These are phyloP conservation scores for Leptoclinus maculatus DNA, from an alignment of 2,797 vertebrate species.

Conservation along the genomic window DNA sequence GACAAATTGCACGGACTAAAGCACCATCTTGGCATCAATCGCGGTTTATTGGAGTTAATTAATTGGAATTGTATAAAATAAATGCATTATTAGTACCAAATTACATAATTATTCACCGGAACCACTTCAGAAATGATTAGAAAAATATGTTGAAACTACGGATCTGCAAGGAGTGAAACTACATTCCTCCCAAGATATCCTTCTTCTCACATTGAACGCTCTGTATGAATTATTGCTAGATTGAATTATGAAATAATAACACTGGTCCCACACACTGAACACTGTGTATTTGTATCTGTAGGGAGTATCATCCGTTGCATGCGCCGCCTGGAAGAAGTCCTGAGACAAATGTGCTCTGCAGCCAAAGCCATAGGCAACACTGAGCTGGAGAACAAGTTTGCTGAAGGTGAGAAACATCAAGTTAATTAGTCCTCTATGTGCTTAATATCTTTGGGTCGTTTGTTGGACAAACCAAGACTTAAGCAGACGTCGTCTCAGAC, in stretches of 20 bases:
- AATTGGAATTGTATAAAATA: too few species aligned
- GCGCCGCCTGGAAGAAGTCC: conserved; percentile 95
- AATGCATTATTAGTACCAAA: not conserved
- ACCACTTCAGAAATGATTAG: not conserved
- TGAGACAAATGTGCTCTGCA: conserved; percentile 98
- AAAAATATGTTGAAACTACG: not conserved
- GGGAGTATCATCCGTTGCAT: conserved; percentile 92
- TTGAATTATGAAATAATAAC: not conserved
- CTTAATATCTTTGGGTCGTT: not conserved
- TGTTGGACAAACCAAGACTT: not conserved
- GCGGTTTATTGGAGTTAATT: not conserved
- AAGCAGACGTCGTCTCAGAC: too few species aligned
- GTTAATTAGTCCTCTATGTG: not conserved
- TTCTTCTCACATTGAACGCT: not conserved
- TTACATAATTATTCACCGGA: not conserved
- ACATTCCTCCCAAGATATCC: not conserved
- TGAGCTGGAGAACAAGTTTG: conserved; percentile 95
- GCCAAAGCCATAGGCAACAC: conserved; percentile 99
- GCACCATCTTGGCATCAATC: not conserved
- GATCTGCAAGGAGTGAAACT: not conserved
- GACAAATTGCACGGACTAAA: not conserved
- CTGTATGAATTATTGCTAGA: not conserved
- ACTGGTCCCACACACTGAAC: not conserved
- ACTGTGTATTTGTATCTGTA: conserved; percentile 31
- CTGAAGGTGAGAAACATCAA: conserved; percentile 85